Evolutionary conservation across 2,113 vertebrate species (phyloP), one percentile per base, ranked within the genome.

Genomic region (Cyprinodon variegatus): DNA sequence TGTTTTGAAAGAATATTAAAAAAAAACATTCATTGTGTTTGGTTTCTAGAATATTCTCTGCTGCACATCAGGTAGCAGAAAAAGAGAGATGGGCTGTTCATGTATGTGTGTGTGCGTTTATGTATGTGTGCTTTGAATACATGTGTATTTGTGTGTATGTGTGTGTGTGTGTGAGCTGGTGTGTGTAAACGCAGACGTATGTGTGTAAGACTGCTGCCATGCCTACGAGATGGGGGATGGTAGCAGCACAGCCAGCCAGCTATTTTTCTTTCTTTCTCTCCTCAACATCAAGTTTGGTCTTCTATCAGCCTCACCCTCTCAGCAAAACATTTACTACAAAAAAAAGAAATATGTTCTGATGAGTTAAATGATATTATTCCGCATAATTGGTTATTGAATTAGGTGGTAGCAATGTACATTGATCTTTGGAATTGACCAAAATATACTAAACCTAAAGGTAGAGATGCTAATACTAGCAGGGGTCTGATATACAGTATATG

Each of bases 221-320:
- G 91, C 91, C 90, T 93, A 91, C 89, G 79, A 88, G 88, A 85
- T 92, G 92, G 90, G 90, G 92, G 91, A 91, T 90, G 92, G 88
- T 87, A 90, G 89, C 85, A 83, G 88, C 86, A 90, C 85, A 93
- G 90, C 90, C 84, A 87, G 86, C 90, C 84, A 87, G 86, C 85
- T 89, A 88, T 90, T 91, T 92, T 90, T 91, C 85, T 88, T 91
- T 91, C 87, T 91, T 90, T 90, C 79, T 90, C 83, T 86, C 82
- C 89, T 76, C 82, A 93, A 90, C 89, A 90, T 90, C 87, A 93
- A 91, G 91, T 92, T 93, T 92, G 85, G 81, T 89, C 86, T 88
- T 70, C 81, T 66, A 84, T 88, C 85, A 84, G 78, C 86, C 77
- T 88, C 72, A 36, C 85, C 86, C 62, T 79, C 75, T 15, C 68